These are phyloP conservation scores for Calosoma granatense DNA, from an alignment of 1,140 invertebrate genomes.

Conservation along the genomic window DNA sequence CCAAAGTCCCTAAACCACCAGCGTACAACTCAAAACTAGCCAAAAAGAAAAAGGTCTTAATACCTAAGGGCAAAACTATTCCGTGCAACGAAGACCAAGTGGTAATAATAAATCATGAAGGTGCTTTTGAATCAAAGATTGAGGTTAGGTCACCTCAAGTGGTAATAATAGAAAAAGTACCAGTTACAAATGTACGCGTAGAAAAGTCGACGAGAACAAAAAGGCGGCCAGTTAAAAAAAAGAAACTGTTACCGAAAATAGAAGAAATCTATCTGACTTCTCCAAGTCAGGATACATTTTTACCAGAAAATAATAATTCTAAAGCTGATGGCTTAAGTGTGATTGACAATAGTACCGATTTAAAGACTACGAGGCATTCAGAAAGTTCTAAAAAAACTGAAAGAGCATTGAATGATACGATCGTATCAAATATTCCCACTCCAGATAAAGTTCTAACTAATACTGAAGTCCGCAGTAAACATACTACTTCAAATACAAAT, in stretches of 20 bases:
- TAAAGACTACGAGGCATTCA: too few relatives aligned
- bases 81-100: background rate
- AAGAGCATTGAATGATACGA: too few relatives aligned
- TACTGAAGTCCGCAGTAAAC: background rate
- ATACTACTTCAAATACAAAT: background rate
- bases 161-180: background rate
- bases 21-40: slow-evolving; percentile 16
- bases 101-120: background rate
- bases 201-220: background rate
- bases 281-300: background rate
- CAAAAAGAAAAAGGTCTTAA: background rate
- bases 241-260: background rate
- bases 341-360: too few relatives aligned
- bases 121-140: background rate
- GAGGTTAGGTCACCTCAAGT: background rate
- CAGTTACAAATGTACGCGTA: background rate
- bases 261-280: background rate
- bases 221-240: background rate
- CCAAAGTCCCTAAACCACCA: slow-evolving; percentile 16
- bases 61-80: background rate
- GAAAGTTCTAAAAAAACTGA: too few relatives aligned
- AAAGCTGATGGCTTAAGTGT: too few relatives aligned
- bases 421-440: too few relatives aligned
- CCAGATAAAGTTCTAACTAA: background rate
- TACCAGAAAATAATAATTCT: background rate